Evolutionary conservation across 2,113 vertebrate genomes (phyloP).

Genomic region (Choloepus hoffmanni): DNA sequence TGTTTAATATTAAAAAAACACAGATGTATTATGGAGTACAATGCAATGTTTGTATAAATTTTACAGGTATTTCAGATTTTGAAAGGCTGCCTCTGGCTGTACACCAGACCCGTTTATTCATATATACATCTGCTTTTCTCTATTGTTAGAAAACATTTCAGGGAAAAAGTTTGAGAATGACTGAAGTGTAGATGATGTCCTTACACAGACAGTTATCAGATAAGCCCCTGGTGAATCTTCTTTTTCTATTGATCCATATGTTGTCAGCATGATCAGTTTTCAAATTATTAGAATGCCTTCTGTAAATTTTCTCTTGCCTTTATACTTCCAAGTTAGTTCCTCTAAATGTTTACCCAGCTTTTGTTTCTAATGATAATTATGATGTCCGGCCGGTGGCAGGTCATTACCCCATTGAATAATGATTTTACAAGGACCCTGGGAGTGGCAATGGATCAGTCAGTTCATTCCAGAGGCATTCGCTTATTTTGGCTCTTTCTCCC

Average conservation of each 20-base stretch:
- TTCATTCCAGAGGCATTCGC: not conserved
- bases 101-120: not conserved
- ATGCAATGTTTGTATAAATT: not conserved
- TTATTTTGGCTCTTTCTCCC: not conserved
- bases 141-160: not conserved
- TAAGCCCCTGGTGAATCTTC: not conserved
- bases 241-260: not conserved
- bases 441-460: not conserved
- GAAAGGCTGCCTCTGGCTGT: not conserved
- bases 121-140: not conserved
- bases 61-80: not conserved
- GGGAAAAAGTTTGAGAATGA: constrained; percentile 17
- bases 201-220: not conserved
- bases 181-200: not conserved
- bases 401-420: not conserved
- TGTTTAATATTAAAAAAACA: not conserved
- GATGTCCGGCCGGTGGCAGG: not conserved
- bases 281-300: not conserved
- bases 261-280: not conserved
- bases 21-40: not conserved
- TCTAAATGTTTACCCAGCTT: not conserved
- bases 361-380: not conserved
- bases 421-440: not conserved
- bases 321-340: not conserved
- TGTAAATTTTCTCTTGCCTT: not conserved